These are phyloP conservation scores for Metacarcinus magister DNA, from an alignment of 2,888 invertebrate species.

Conservation along the genomic window DNA sequence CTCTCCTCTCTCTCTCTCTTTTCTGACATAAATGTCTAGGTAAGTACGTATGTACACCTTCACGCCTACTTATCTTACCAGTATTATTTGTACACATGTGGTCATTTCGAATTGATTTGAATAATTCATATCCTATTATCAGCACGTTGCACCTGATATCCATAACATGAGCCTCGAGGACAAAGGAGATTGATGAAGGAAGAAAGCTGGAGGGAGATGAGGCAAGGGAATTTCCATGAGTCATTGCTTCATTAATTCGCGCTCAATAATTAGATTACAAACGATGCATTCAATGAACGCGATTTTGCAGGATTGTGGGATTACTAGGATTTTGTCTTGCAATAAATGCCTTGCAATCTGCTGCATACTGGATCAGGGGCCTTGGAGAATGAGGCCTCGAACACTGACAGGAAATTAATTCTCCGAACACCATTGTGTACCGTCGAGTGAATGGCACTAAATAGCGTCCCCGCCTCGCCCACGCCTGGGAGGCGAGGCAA, in stretches of 20 bases:
- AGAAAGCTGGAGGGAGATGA: neutral
- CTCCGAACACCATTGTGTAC: constrained; percentile 11
- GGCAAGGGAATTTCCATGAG: neutral
- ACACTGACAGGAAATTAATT: neutral
- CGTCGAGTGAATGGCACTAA: neutral
- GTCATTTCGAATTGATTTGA: neutral
- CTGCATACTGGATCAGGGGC: neutral
- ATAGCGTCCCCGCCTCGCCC: constrained; percentile 11
- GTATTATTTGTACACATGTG: neutral
- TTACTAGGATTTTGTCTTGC: neutral
- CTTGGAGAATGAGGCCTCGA: neutral
- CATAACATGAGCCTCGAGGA: neutral
- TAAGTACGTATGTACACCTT: no score
- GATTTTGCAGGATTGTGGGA: no score
- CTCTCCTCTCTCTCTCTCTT: constrained; percentile 9
- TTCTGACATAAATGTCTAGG: no score
- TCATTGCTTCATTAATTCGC: neutral
- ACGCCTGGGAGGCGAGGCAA: neutral
- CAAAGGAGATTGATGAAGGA: neutral
- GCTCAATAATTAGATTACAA: neutral
- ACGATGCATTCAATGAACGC: neutral
- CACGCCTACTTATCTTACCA: no score
- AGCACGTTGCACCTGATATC: neutral
- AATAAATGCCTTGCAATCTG: neutral
- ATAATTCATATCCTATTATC: neutral